A percentile compares a stretch with the other conserved stretches of the same genome.
phyloP scores from a whole-genome alignment of 2,888 invertebrate genomes.

The Nemoura dubitans region DNA sequence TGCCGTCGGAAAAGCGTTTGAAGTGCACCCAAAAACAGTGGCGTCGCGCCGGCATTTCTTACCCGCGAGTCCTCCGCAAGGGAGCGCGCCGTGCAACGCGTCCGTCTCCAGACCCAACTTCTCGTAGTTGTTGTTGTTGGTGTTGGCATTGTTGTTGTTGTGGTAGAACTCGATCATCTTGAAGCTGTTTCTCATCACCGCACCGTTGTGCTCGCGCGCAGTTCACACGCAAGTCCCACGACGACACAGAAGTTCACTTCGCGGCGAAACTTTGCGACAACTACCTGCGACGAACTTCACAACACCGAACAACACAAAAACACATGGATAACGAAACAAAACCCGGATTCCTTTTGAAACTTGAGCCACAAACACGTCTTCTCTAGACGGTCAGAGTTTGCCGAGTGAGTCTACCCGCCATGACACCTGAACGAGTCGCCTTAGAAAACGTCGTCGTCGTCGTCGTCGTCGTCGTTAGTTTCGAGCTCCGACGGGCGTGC shows the following conservation, averaged over 20 bases:
- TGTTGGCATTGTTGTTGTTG: conserved; percentile 37
- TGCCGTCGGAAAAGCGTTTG: too few relatives aligned
- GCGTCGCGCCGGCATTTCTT: conserved; percentile 54
- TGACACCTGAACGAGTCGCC: neutral
- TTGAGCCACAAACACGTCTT: neutral
- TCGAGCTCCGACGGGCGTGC: neutral
- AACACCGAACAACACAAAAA: neutral
- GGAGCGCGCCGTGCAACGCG: conserved; percentile 63
- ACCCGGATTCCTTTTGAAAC: neutral
- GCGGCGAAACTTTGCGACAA: neutral
- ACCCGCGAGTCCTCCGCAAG: conserved; percentile 75
- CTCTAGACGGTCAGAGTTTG: neutral
- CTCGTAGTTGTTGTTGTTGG: conserved; percentile 56
- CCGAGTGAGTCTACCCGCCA: neutral
- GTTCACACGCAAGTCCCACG: conserved; percentile 21
- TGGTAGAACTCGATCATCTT: conserved; percentile 75
- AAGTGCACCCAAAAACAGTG: too few relatives aligned
- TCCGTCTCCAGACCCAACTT: conserved; percentile 68
- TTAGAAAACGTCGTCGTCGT: neutral
- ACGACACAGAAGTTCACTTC: conserved; percentile 39
- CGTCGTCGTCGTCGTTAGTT: neutral
- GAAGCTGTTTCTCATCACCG: conserved; percentile 28
- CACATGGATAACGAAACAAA: neutral
- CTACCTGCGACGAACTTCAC: neutral
- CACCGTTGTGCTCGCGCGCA: neutral